A percentile compares a stretch with the other conserved stretches of the same genome.
phyloP scores from a whole-genome alignment of 2,888 invertebrate species.

The Eubasilissa splendida region DNA sequence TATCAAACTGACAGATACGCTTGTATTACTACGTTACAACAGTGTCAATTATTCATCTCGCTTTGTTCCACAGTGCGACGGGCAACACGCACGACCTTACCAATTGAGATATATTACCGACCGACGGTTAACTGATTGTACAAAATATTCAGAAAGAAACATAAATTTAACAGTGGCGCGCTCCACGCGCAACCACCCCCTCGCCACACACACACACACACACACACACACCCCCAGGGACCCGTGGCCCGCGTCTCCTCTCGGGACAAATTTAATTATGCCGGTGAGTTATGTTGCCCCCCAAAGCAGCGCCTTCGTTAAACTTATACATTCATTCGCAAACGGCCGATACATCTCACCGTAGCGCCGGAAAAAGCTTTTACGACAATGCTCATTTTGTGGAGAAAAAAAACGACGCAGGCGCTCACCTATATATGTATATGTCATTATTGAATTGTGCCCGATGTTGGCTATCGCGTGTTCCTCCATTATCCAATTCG shows the following conservation, averaged over 20 bases:
- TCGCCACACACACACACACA: too few relatives aligned
- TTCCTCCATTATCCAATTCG: constrained; percentile 38
- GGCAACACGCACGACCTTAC: too few relatives aligned
- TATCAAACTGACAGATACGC: too few relatives aligned
- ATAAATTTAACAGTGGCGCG: too few relatives aligned
- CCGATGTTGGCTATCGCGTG: constrained; percentile 24
- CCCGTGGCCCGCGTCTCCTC: not conserved
- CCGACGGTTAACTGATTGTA: not conserved
- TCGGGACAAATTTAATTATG: constrained; percentile 32
- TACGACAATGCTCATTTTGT: not conserved
- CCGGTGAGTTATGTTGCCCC: constrained; percentile 15
- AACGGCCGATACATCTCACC: not conserved
- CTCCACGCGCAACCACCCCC: too few relatives aligned
- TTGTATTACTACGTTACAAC: too few relatives aligned
- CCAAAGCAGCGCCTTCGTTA: not conserved
- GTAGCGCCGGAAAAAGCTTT: constrained; percentile 17
- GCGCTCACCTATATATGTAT: not conserved
- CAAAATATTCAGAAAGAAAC: not conserved
- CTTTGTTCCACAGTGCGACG: too few relatives aligned
- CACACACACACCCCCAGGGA: not conserved
- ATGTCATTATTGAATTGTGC: constrained; percentile 5
- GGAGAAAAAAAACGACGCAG: not conserved
- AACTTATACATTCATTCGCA: not conserved
- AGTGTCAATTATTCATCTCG: too few relatives aligned
- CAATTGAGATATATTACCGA: too few relatives aligned